phyloP scores from a whole-genome alignment of 2,797 vertebrate species.

The Amphiprion clarkii region DNA sequence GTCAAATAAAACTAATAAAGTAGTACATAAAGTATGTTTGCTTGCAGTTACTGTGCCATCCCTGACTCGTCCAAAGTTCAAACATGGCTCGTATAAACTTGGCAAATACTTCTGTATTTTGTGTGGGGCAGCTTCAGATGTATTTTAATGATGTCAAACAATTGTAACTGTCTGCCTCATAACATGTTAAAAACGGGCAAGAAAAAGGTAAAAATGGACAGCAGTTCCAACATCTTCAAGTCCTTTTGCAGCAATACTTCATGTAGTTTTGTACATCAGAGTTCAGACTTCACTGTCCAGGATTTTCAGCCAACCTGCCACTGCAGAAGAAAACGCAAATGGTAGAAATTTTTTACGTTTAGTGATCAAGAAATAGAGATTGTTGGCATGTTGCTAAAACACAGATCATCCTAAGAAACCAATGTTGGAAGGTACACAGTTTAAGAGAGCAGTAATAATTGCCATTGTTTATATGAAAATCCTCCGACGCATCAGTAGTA shows the following conservation, averaged over 20 bases:
- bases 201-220: slow-evolving; percentile 38
- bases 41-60: slow-evolving; percentile 11
- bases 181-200: slow-evolving; percentile 54
- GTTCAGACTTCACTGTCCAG: slow-evolving; percentile 29
- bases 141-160: slow-evolving; percentile 27
- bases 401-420: not conserved
- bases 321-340: slow-evolving; percentile 58
- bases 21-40: not conserved
- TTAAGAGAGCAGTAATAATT: not conserved
- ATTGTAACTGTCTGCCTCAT: slow-evolving; percentile 30
- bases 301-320: slow-evolving; percentile 86
- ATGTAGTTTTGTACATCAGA: slow-evolving; percentile 51
- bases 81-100: slow-evolving; percentile 49
- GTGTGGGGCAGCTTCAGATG: slow-evolving; percentile 37
- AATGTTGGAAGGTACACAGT: not conserved
- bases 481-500: too few species aligned
- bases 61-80: slow-evolving; percentile 32
- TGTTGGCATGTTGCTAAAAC: too few species aligned
- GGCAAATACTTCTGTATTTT: slow-evolving; percentile 60
- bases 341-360: not conserved
- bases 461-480: not conserved
- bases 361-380: not conserved
- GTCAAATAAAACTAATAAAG: slow-evolving; percentile 13
- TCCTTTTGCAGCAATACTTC: slow-evolving; percentile 63
- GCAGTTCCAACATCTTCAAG: slow-evolving; percentile 61